Conservation (phyloP, 2,888 invertebrate genomes). For the Tolmerus cingulatus region DNA sequence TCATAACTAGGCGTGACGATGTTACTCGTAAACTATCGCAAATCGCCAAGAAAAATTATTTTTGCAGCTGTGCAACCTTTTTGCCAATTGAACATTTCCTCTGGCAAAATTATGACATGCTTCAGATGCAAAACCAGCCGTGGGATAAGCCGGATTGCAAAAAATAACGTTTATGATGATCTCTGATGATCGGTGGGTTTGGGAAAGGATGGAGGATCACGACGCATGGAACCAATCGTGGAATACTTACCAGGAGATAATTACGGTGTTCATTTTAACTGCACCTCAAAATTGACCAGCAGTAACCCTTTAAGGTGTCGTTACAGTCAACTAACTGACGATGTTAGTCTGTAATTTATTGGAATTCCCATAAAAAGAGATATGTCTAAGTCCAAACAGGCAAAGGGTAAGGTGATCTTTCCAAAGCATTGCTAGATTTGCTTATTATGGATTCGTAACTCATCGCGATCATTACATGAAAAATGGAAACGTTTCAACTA, state of each 20-base stretch:
- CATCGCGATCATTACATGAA: background rate
- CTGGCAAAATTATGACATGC: background rate
- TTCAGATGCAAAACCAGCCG: background rate
- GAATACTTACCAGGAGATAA: background rate
- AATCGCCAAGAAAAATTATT: constrained; percentile 46
- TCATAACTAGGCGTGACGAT: constrained; percentile 60
- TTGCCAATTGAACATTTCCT: background rate
- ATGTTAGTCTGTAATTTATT: background rate
- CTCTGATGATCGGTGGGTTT: background rate
- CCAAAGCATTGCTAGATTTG: background rate
- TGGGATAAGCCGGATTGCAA: background rate
- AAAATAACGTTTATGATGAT: background rate
- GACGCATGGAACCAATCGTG: background rate
- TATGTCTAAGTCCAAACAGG: background rate
- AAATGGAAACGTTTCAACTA: background rate
- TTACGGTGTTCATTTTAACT: background rate
- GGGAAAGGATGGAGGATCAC: background rate
- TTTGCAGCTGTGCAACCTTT: constrained; percentile 6
- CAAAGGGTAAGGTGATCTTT: background rate
- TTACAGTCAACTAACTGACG: background rate
- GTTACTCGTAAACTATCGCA: constrained; percentile 54
- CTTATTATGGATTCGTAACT: background rate
- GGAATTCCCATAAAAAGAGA: background rate
- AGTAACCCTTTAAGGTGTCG: background rate
- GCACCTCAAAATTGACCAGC: background rate